Percentiles rank a stretch among this genome's conserved stretches.
phyloP scores from a whole-genome alignment of 2,888 invertebrate species.

The Ischnus inquisitorius region DNA sequence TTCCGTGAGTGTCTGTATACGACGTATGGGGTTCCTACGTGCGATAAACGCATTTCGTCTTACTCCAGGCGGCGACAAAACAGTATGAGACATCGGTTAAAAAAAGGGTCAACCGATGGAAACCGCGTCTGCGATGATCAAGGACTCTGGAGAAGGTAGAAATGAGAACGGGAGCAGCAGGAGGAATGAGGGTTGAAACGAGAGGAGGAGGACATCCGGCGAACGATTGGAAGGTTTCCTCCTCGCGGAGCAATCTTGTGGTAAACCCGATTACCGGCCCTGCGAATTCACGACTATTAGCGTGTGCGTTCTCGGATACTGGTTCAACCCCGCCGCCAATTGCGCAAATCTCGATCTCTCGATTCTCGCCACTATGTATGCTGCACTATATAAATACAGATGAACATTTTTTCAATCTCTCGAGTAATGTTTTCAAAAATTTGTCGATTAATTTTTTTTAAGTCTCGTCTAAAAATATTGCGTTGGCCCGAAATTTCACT shows the following conservation, averaged over 20 bases:
- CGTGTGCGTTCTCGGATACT: conserved; percentile 67
- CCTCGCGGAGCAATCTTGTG: conserved; percentile 85
- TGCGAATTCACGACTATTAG: conserved; percentile 80
- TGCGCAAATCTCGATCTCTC: conserved; percentile 47
- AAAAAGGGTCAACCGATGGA: conserved; percentile 32
- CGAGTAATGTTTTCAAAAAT: too few species aligned
- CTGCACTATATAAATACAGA: too few species aligned
- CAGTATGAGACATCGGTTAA: conserved; percentile 33
- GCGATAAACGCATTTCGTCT: background rate
- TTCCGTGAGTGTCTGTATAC: background rate
- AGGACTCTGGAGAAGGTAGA: conserved; percentile 49
- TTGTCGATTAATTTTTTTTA: too few species aligned
- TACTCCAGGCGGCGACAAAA: background rate
- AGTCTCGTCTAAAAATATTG: background rate
- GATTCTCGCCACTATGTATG: background rate
- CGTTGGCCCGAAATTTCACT: background rate
- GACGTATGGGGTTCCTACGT: background rate
- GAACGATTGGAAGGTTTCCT: conserved; percentile 85
- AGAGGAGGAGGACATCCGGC: conserved; percentile 82
- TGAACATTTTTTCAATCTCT: too few species aligned
- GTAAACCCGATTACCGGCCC: conserved; percentile 84
- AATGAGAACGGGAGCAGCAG: conserved; percentile 56
- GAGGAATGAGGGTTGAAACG: conserved; percentile 59
- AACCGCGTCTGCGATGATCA: conserved; percentile 29
- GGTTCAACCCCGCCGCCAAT: conserved; percentile 28